Conservation (phyloP, 2,888 invertebrate genomes). For the Lamellibrachia satsuma region DNA sequence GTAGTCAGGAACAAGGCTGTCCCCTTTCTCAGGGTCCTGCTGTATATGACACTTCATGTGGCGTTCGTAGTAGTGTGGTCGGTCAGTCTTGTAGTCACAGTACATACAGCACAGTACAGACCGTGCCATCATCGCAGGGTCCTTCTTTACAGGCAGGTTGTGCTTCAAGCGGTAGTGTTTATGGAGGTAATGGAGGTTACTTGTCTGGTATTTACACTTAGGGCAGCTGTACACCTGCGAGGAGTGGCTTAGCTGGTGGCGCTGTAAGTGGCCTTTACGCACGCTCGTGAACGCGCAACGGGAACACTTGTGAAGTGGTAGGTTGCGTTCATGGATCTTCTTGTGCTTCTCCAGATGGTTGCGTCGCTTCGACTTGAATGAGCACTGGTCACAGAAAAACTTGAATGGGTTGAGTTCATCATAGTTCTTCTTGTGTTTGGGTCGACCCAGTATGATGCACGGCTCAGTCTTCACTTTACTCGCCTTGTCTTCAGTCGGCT, state of each 20-base stretch:
- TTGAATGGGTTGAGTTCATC: slow-evolving; percentile 71
- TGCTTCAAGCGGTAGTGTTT: slow-evolving; percentile 57
- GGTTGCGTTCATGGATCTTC: slow-evolving; percentile 55
- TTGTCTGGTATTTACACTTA: slow-evolving; percentile 59
- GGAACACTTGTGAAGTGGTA: slow-evolving; percentile 54
- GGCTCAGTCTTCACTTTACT: neutral
- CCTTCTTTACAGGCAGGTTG: slow-evolving; percentile 17
- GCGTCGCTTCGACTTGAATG: slow-evolving; percentile 66
- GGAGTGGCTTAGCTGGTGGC: slow-evolving; percentile 62
- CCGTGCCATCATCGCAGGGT: neutral
- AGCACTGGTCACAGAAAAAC: slow-evolving; percentile 65
- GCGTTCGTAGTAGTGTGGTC: slow-evolving; percentile 47
- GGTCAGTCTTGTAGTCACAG: slow-evolving; percentile 55
- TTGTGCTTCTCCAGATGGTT: slow-evolving; percentile 65
- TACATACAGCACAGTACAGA: slow-evolving; percentile 46
- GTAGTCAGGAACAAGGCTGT: slow-evolving; percentile 8
- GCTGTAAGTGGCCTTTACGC: slow-evolving; percentile 60
- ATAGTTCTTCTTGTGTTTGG: slow-evolving; percentile 47
- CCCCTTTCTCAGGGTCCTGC: neutral
- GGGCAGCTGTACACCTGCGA: slow-evolving; percentile 49
- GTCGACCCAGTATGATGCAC: neutral
- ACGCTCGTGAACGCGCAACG: slow-evolving; percentile 64
- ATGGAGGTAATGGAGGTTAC: slow-evolving; percentile 49
- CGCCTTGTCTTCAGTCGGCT: neutral
- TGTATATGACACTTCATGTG: slow-evolving; percentile 52